A percentile compares a stretch with the other conserved stretches of the same genome.
Evolutionary conservation across 37 sponge, comb jelly and placozoan species (phyloP).

Genomic region (Spongilla lacustris): DNA sequence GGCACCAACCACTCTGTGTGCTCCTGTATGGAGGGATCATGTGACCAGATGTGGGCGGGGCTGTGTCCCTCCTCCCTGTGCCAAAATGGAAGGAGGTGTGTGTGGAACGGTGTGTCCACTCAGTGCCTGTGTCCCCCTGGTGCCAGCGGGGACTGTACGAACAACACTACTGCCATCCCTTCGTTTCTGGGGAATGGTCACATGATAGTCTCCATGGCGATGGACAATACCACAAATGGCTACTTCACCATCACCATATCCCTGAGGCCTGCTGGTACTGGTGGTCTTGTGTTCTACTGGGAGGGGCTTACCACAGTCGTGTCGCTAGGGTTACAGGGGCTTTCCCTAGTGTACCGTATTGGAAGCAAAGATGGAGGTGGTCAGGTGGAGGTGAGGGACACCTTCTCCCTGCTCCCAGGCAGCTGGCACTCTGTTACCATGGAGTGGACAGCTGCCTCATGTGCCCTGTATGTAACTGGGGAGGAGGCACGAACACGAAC

Average conservation of each 20-base stretch:
- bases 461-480: not conserved
- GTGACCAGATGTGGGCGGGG: not conserved
- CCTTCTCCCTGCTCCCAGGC: not conserved
- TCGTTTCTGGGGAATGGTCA: not conserved
- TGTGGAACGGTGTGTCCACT: not conserved
- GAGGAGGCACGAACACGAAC: not conserved
- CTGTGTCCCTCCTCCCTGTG: constrained; percentile 34
- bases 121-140: constrained; percentile 9
- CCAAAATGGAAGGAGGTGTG: constrained; percentile 26
- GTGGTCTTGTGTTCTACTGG: not conserved
- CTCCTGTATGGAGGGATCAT: not conserved
- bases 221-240: not conserved
- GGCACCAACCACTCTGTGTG: not conserved
- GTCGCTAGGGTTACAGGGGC: not conserved
- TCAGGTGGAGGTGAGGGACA: not conserved
- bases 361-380: not conserved
- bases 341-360: not conserved
- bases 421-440: not conserved
- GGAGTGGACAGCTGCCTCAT: not conserved
- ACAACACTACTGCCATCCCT: not conserved
- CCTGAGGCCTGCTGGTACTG: not conserved
- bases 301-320: not conserved
- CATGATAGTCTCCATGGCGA: not conserved
- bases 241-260: not conserved
- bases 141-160: constrained; percentile 5